Evolutionary conservation across 2,888 invertebrate genomes (phyloP).

Genomic region (Trissolcus brochymenae): DNA sequence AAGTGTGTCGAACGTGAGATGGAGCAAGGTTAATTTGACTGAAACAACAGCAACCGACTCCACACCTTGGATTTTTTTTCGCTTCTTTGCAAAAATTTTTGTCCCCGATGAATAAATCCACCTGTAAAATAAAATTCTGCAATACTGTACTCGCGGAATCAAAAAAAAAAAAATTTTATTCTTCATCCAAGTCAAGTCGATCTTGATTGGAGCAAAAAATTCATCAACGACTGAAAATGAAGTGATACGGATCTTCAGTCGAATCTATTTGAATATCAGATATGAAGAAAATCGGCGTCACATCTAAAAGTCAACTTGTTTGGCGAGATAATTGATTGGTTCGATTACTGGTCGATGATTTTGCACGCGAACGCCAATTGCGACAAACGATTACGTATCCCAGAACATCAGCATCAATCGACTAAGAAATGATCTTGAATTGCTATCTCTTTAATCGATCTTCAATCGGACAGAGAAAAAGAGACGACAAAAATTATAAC

Average conservation of each 20-base stretch:
- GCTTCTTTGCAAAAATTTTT: too few species aligned
- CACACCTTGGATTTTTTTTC: constrained; percentile 15
- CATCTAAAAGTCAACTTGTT: background rate
- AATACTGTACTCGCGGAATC: background rate
- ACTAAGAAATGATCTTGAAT: constrained; percentile 5
- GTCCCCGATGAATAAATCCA: background rate
- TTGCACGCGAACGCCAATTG: constrained; percentile 16
- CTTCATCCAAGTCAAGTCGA: background rate
- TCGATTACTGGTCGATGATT: constrained; percentile 24
- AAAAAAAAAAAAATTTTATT: constrained; percentile 18
- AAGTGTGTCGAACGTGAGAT: constrained; percentile 55
- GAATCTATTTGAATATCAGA: constrained; percentile 34
- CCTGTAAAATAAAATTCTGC: constrained; percentile 5
- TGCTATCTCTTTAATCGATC: constrained; percentile 1
- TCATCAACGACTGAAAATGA: constrained; percentile 1
- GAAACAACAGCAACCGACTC: constrained; percentile 17
- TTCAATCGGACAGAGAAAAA: background rate
- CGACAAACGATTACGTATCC: constrained; percentile 16
- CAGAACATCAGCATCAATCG: constrained; percentile 18
- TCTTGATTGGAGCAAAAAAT: constrained; percentile 30
- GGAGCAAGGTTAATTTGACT: constrained; percentile 52
- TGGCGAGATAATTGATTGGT: constrained; percentile 18
- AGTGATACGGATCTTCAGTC: constrained; percentile 29
- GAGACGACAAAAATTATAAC: constrained; percentile 13
- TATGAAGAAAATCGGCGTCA: constrained; percentile 4